Evolutionary conservation across 2,888 invertebrate genomes (phyloP).

Genomic region (Trichopoda pennipes): DNA sequence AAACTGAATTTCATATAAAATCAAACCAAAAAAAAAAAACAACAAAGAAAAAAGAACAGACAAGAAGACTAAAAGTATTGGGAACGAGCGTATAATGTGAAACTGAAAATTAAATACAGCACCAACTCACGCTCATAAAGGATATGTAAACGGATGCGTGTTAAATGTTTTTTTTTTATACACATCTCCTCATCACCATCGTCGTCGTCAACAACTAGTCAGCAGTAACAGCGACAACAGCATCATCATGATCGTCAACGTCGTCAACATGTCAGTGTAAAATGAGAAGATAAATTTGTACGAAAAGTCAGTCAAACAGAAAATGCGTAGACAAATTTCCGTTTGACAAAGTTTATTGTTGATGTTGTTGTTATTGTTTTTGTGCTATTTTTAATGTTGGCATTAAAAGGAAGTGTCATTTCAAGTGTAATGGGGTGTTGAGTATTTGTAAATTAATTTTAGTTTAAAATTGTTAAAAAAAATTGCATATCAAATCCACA

Average conservation of each 20-base stretch:
- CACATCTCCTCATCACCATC: constrained; percentile 36
- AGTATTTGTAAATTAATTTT: constrained; percentile 9
- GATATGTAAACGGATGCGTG: constrained; percentile 64
- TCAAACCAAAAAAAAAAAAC: neutral
- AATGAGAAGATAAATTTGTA: constrained; percentile 58
- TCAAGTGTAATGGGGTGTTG: constrained; percentile 52
- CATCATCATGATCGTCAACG: constrained; percentile 53
- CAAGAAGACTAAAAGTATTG: constrained; percentile 18
- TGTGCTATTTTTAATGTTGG: constrained; percentile 29
- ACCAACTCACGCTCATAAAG: constrained; percentile 47
- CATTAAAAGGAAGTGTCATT: constrained; percentile 57
- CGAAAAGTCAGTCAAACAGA: constrained; percentile 62
- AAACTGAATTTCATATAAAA: constrained; percentile 45
- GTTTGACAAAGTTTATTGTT: constrained; percentile 65
- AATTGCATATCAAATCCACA: too few relatives aligned
- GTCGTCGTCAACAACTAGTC: constrained; percentile 24
- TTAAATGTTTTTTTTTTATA: constrained; percentile 53
- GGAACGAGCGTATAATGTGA: constrained; percentile 45
- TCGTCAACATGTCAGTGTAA: constrained; percentile 64
- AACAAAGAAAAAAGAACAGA: neutral
- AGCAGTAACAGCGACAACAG: constrained; percentile 24
- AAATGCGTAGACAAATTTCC: constrained; percentile 68
- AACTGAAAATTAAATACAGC: constrained; percentile 56
- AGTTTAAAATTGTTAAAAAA: too few relatives aligned
- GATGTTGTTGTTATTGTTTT: constrained; percentile 24